Percentiles rank a stretch among this genome's conserved stretches.
Conservation (phyloP, 2,888 invertebrate genomes). For the Exocentrus adspersus region DNA sequence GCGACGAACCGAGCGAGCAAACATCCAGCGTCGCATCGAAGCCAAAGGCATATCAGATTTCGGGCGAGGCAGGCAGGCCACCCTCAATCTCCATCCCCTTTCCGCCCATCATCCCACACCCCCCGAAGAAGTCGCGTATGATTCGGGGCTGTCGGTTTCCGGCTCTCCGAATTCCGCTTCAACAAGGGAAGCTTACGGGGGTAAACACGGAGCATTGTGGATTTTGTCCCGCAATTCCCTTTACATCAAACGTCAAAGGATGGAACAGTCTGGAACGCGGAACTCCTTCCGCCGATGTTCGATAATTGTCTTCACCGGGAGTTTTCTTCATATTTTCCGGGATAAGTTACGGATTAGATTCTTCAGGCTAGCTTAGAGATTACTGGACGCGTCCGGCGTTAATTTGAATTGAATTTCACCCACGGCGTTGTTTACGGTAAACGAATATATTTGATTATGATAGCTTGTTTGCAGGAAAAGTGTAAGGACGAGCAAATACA, state of each 20-base stretch:
- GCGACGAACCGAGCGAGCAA: slow-evolving; percentile 4
- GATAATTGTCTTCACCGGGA: slow-evolving; percentile 20
- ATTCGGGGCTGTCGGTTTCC: slow-evolving; percentile 1
- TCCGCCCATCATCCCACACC: no score
- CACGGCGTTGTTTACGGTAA: no score
- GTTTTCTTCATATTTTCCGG: no score
- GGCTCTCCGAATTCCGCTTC: slow-evolving; percentile 5
- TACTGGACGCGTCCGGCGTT: no score
- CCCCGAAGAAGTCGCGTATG: slow-evolving; percentile 17
- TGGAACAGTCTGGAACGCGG: slow-evolving; percentile 9
- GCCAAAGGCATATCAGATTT: slow-evolving; percentile 18
- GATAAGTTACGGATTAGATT: no score
- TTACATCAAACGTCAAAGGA: slow-evolving; percentile 20
- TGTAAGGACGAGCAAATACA: no score
- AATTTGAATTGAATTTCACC: no score
- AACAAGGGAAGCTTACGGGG: slow-evolving; percentile 11
- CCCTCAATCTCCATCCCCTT: no score
- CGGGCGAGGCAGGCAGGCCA: neutral
- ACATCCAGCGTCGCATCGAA: slow-evolving; percentile 9
- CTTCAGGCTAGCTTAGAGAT: no score
- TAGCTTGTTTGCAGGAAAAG: no score
- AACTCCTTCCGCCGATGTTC: slow-evolving; percentile 2
- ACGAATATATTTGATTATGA: no score
- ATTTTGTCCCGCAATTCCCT: slow-evolving; percentile 22
- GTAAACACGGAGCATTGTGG: slow-evolving; percentile 21